phyloP scores from a whole-genome alignment of 2,888 invertebrate species.

The Ethmia dodecea region DNA sequence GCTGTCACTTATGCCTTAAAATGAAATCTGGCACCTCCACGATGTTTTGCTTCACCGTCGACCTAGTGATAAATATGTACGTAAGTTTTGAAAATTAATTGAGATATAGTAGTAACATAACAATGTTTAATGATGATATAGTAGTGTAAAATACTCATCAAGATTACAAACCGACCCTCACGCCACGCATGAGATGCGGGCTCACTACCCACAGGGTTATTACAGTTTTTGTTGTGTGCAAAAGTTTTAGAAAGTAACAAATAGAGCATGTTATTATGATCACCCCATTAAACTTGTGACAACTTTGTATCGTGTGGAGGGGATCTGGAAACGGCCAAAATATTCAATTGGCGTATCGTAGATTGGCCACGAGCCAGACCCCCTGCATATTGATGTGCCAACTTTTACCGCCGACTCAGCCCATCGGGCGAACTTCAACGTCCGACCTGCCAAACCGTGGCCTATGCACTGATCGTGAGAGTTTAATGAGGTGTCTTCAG shows the following conservation, averaged over 20 bases:
- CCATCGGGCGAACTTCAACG: slow-evolving; percentile 48
- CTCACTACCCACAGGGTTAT: too few species aligned
- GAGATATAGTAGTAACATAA: too few species aligned
- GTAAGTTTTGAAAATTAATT: too few species aligned
- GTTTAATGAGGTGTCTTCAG: slow-evolving; percentile 44
- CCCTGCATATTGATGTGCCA: slow-evolving; percentile 67
- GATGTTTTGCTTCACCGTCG: too few species aligned
- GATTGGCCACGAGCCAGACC: slow-evolving; percentile 58
- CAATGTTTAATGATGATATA: too few species aligned
- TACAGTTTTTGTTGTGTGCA: neutral
- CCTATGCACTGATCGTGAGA: slow-evolving; percentile 39
- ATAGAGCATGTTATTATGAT: slow-evolving; percentile 40
- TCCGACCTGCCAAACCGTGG: slow-evolving; percentile 55
- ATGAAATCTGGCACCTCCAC: too few species aligned
- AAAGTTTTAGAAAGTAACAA: slow-evolving; percentile 3
- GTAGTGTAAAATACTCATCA: too few species aligned
- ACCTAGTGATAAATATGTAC: too few species aligned
- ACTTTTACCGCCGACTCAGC: slow-evolving; percentile 59
- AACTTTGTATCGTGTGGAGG: slow-evolving; percentile 52
- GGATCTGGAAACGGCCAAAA: slow-evolving; percentile 48
- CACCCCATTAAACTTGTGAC: slow-evolving; percentile 52
- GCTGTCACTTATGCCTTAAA: too few species aligned
- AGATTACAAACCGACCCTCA: too few species aligned
- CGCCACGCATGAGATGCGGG: too few species aligned
- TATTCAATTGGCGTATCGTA: slow-evolving; percentile 71